A percentile compares a stretch with the other conserved stretches of the same genome.
phyloP scores from a whole-genome alignment of 2,113 vertebrate species.

The Perognathus longimembris region DNA sequence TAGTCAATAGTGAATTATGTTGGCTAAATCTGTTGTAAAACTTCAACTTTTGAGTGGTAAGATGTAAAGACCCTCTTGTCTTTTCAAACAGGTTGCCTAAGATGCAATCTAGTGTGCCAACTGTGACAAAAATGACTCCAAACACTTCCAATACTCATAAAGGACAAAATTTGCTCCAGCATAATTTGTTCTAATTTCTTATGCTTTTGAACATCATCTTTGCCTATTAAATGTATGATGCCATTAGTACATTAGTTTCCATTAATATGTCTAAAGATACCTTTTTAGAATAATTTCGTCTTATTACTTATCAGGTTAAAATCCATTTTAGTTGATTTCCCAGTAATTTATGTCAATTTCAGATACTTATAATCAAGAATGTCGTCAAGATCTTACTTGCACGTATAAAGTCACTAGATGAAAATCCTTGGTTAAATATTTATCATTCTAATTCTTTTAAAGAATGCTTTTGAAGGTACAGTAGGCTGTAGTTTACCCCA shows the following conservation, averaged over 20 bases:
- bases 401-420: not conserved
- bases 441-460: not conserved
- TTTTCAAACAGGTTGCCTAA: too few relatives aligned
- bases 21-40: too few relatives aligned
- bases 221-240: not conserved
- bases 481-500: not conserved
- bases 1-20: too few relatives aligned
- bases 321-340: not conserved
- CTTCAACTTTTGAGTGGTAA: too few relatives aligned
- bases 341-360: not conserved
- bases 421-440: not conserved
- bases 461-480: not conserved
- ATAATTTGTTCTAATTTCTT: not conserved
- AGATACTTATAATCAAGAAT: not conserved
- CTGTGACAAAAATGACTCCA: not conserved
- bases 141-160: not conserved
- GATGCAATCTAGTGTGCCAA: too few relatives aligned
- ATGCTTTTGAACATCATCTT: not conserved
- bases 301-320: not conserved
- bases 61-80: too few relatives aligned
- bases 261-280: not conserved
- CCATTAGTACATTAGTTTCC: not conserved
- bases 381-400: not conserved
- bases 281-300: not conserved
- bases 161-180: not conserved